Evolutionary conservation across 2,888 invertebrate genomes (phyloP), one percentile per base, ranked within the genome.

Genomic region (Drosophila peninsularis): DNA sequence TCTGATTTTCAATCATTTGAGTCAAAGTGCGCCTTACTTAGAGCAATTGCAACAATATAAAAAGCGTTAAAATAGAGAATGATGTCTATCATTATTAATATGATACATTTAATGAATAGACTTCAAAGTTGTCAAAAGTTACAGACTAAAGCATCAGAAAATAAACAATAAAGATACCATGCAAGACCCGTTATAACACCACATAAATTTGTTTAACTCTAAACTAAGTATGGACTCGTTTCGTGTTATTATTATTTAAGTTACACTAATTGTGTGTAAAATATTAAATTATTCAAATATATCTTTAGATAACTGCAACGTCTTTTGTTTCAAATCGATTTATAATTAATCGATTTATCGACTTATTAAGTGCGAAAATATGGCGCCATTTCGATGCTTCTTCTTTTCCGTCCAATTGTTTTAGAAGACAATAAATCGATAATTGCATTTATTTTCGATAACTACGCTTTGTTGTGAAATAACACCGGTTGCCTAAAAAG

Each of bases 1-100:
- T 66, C 49, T 90, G 45, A 80, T 91, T 42, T 87, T 89, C 27
- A 82, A 91, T 69, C 85, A 91, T 65, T 69, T 92, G 34, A 72
- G 75, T 52, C 78, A 86, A 60, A 86, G 90, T 73, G 62, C 88
- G 0, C 75, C 80, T 0, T 91, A 91, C 65, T 67, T 91, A 45
- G 63, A 82, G 45, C 80, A 90, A 68, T 56, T 91, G 30, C 91
- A 91, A 66, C 61, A 67, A 14, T 91, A 91, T 72, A 78, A 74
- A 55, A 91, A 90, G 50, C 47, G 54, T 45, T 54, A 42, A 61
- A 58, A 6, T 27, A 13, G 45, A 54, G 13, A 32, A 10, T 9
- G 47, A 10, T n/a, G n/a, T n/a, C n/a, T n/a, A n/a, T 30, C 14
- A 52, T 37, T 36, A 42, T 53, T 37, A 2, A 11, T 53, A 37